phyloP scores from a whole-genome alignment of 2,113 vertebrate species.

The Pogona vitticeps region DNA sequence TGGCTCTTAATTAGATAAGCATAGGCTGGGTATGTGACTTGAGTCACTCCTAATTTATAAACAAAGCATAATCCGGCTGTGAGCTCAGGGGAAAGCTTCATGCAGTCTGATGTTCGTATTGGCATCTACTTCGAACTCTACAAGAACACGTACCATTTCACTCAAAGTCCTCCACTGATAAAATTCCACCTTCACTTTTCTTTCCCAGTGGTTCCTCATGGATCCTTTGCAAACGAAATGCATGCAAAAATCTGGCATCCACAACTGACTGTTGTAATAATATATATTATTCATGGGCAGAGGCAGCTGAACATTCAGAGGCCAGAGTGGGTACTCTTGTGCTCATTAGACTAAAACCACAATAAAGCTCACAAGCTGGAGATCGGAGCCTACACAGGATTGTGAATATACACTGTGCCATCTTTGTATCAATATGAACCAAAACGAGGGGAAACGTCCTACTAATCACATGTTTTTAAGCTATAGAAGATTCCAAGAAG shows the following conservation, averaged over 20 bases:
- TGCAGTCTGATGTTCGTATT: too few relatives aligned
- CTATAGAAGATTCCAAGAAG: too few relatives aligned
- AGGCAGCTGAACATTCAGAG: neutral
- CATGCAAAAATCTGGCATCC: too few relatives aligned
- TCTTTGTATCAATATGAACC: neutral
- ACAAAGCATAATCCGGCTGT: constrained; percentile 11
- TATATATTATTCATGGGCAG: neutral
- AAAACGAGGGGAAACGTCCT: too few relatives aligned
- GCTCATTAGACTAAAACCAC: neutral
- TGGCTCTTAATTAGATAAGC: constrained; percentile 7
- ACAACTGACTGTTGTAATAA: neutral
- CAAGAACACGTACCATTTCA: too few relatives aligned
- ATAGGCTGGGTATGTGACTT: neutral
- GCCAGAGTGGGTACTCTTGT: neutral
- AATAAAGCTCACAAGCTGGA: too few relatives aligned
- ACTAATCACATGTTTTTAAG: too few relatives aligned
- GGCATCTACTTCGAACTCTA: neutral
- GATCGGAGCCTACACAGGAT: too few relatives aligned
- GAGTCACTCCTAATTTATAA: neutral
- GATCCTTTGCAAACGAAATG: neutral
- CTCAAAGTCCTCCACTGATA: neutral
- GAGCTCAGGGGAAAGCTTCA: neutral
- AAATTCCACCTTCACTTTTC: too few relatives aligned
- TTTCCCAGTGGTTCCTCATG: neutral
- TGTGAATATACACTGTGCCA: neutral